Base-by-base conservation (phyloP, 2,113 vertebrate species). In the Gobius niger region DNA sequence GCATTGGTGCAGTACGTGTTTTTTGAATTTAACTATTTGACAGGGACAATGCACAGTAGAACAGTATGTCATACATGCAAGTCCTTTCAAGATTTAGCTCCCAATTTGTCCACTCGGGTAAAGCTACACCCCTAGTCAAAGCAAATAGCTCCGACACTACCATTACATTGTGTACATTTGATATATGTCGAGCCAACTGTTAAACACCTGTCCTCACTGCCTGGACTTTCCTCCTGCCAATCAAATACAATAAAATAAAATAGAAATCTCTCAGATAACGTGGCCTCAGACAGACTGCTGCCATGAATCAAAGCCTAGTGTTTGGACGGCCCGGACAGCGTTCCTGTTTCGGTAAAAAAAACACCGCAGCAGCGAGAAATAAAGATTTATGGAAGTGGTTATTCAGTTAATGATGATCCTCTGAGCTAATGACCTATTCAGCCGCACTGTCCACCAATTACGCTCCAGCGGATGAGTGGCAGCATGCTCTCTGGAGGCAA, bases 391-490 rank as follows among this genome's bases (percentile, higher is more conserved):
- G 7, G 18, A 7, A 13, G 42, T 1, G 46, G 16, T 24, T 9
- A 11, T 46, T 53, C 7, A 18, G 7, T 59, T 47, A 16, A 46
- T 24, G 67, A 60, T 53, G 63, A 51, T 46, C n/a, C 15, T 67
- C 51, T 44, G 54, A 52, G 18, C n/a, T 34, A 51, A 60, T 66
- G 73, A 69, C 57, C 63, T 50, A 18, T 50, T 69, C 24, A 16
- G 52, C 68, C 9, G 49, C 61, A 16, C 60, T n/a, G 49, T 47
- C 40, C 19, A 63, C 18, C 44, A 63, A 44, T 70, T 46, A 64
- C 9, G 56, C 62, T 7, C 5, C 9, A 60, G 10, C 7, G 56
- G 40, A 14, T 46, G 44, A 67, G 52, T 60, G 53, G 72, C 66
- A 2, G 47, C 24, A 46, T 65, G 41, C 6, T 61, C 49, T 13